Evolutionary conservation across 2,888 invertebrate species (phyloP), one percentile per base, ranked within the genome.

Genomic region (Actias luna): DNA sequence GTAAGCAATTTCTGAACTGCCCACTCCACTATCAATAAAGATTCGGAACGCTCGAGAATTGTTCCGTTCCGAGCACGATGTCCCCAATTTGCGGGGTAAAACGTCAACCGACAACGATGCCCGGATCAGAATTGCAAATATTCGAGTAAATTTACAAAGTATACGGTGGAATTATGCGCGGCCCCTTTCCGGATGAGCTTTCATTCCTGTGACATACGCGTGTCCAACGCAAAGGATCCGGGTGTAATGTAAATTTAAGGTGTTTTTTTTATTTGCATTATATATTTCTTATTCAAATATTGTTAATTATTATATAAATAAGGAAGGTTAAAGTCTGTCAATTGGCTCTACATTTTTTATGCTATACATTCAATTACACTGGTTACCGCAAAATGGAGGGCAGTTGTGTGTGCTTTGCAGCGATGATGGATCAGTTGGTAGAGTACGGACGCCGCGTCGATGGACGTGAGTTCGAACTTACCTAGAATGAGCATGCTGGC

Each of bases 151-250:
- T 85, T 85, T 81, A 77, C 83, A 85, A 87, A 87, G 85, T 85
- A 85, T 85, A 85, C 84, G 79, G 68, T 78, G 78, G 85, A 85
- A 87, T 87, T 87, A 87, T 87, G 80, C 87, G 77, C 85, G 80
- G 67, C 25, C 46, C 74, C 74, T 72, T 67, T 68, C 27, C 67
- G 73, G 70, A 66, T 71, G 72, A 76, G 76, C 77, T 73, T 81
- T 82, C 78, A 80, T 80, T 76, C 67, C 69, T 66, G 72, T 73
- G 76, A 79, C 82, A 80, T 74, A 80, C 70, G n/a, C n/a, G 74
- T 76, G 77, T 73, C 72, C 64, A 71, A 33, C 64, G 71, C 71
- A 73, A 64, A 67, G 72, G 75, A 67, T 67, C 69, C 29, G 22
- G 25, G 25, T 14, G 65, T 65, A 64, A 75, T 78, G 74, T 74